Evolutionary conservation across 2,113 vertebrate species (phyloP).

Genomic region (Rana temporaria): DNA sequence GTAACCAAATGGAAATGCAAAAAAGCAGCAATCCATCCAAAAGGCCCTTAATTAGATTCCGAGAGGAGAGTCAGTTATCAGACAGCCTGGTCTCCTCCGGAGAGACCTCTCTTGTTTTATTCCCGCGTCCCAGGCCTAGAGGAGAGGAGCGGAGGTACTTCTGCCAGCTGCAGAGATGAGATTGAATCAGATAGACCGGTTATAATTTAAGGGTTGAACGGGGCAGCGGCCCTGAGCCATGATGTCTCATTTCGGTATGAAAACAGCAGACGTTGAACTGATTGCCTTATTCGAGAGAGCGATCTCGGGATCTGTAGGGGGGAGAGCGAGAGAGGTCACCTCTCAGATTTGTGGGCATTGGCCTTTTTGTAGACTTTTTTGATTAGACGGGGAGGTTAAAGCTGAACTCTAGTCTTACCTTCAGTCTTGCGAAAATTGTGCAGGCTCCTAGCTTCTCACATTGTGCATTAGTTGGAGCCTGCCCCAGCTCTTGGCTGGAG

Average conservation of each 20-base stretch:
- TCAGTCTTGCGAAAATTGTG: too few species aligned
- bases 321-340: neutral
- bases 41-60: neutral
- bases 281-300: conserved; percentile 24
- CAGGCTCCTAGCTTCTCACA: too few species aligned
- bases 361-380: neutral
- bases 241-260: conserved; percentile 15
- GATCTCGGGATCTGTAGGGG: conserved; percentile 4
- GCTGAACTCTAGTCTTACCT: too few species aligned
- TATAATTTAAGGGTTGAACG: conserved; percentile 35
- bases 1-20: conserved; percentile 12
- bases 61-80: neutral
- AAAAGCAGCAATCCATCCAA: neutral
- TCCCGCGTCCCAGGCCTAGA: neutral
- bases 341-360: neutral
- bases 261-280: conserved; percentile 24
- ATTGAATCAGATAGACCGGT: conserved; percentile 16
- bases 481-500: too few species aligned
- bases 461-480: too few species aligned
- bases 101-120: conserved; percentile 45
- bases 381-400: too few species aligned
- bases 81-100: conserved; percentile 28
- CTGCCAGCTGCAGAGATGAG: conserved; percentile 33
- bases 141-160: neutral
- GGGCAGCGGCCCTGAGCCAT: conserved; percentile 41